These are phyloP conservation scores for Pyrgilauda ruficollis DNA, from an alignment of 2,113 vertebrate species.

Conservation along the genomic window DNA sequence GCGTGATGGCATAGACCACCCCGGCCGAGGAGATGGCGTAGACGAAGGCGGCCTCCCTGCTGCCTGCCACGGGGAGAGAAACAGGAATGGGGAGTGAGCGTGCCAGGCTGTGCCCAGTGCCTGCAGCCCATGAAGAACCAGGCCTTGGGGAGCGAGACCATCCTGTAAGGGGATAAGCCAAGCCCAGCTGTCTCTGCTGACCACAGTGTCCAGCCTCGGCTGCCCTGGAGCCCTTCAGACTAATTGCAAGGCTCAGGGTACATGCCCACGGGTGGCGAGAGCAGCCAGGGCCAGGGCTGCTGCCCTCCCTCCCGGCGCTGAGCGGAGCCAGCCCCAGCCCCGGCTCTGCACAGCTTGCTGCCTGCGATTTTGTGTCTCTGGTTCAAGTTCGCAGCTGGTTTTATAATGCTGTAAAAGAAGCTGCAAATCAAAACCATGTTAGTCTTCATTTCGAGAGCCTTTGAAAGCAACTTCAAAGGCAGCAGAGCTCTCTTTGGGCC, in stretches of 20 bases:
- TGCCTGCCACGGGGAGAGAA: conserved; percentile 73
- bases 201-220: rapidly evolving
- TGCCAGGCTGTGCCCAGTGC: rapidly evolving
- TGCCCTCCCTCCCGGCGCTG: rapidly evolving
- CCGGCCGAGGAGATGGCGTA: conserved; percentile 97
- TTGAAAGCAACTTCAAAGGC: conserved; percentile 65
- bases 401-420: conserved; percentile 62
- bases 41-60: conserved; percentile 94
- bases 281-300: neutral
- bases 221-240: neutral
- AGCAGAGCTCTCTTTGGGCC: conserved; percentile 14
- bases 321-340: neutral
- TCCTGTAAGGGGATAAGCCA: rapidly evolving
- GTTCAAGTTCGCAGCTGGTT: conserved; percentile 61
- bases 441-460: neutral
- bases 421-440: conserved; percentile 69
- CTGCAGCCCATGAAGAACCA: rapidly evolving
- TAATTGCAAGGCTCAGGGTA: neutral
- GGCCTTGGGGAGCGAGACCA: rapidly evolving
- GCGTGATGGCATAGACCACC: conserved; percentile 93
- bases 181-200: neutral
- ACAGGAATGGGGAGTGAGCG: neutral
- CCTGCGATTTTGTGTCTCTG: conserved; percentile 44
- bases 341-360: neutral
- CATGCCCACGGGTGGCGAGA: neutral